phyloP scores from a whole-genome alignment of 2,797 vertebrate genomes.

The Vultur gryphus region DNA sequence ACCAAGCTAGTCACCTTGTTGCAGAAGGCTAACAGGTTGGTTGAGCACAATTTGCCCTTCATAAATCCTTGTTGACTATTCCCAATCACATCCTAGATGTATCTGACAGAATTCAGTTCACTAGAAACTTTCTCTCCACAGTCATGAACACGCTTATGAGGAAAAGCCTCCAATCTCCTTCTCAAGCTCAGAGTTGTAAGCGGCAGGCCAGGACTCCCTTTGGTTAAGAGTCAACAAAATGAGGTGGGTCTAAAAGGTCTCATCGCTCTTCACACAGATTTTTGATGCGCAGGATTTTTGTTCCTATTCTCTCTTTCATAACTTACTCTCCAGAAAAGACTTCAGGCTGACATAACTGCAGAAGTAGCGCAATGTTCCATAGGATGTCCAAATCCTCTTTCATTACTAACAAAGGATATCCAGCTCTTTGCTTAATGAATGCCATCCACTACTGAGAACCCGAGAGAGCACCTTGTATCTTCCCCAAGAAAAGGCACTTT shows the following conservation, averaged over 20 bases:
- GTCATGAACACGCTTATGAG: neutral
- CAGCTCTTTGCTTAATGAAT: neutral
- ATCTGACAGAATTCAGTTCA: neutral
- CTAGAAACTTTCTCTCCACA: neutral
- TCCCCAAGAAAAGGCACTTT: neutral
- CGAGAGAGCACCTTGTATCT: neutral
- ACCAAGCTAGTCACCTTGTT: neutral
- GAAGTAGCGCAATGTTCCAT: neutral
- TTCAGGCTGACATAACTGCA: neutral
- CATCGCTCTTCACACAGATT: neutral
- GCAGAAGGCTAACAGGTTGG: neutral
- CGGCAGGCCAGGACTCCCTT: neutral
- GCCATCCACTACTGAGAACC: neutral
- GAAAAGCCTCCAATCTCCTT: neutral
- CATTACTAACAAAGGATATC: neutral
- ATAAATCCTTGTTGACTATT: neutral
- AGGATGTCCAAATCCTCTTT: neutral
- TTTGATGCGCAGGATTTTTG: neutral
- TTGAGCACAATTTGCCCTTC: neutral
- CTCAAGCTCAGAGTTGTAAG: neutral
- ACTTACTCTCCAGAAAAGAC: neutral
- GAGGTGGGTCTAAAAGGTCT: neutral
- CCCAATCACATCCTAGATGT: no score
- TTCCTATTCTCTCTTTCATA: neutral
- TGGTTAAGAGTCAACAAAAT: neutral